Evolutionary conservation across 1,140 invertebrate species (phyloP).

Genomic region (Eriocheir sinensis): DNA sequence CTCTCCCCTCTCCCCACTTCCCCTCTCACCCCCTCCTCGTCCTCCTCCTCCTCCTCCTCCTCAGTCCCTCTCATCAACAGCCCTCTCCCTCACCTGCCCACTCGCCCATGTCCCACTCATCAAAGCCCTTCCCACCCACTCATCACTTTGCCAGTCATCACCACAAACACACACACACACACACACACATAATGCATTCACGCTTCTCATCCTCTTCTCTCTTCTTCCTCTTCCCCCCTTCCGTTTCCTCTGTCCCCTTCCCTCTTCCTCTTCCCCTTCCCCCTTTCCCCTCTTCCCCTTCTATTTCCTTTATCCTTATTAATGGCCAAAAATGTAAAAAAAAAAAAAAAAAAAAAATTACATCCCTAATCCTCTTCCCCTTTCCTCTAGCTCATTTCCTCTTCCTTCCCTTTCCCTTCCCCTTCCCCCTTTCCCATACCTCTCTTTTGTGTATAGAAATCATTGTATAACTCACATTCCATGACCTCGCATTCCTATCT

Average conservation of each 20-base stretch:
- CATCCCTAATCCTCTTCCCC: too few species aligned
- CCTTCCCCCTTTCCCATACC: neutral
- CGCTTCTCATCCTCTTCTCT: neutral
- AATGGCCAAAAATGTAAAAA: too few species aligned
- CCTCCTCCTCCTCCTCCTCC: too few species aligned
- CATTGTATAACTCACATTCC: neutral
- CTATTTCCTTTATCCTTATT: too few species aligned
- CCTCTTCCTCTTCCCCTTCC: neutral
- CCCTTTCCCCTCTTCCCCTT: too few species aligned
- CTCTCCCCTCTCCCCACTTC: neutral
- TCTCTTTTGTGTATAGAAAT: neutral
- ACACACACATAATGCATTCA: neutral
- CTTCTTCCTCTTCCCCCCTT: neutral
- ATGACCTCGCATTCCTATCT: neutral
- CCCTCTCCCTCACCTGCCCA: neutral
- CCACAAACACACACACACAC: conserved; percentile 39
- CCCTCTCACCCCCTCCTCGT: too few species aligned
- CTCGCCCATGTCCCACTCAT: too few species aligned
- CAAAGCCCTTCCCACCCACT: neutral
- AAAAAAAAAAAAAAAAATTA: too few species aligned
- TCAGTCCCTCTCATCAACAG: neutral
- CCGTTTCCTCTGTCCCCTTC: neutral
- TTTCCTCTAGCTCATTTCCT: too few species aligned
- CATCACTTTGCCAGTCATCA: neutral
- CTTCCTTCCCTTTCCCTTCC: neutral